Base-by-base conservation (phyloP, 1,140 invertebrate genomes). In the Neuroterus valhalla region DNA sequence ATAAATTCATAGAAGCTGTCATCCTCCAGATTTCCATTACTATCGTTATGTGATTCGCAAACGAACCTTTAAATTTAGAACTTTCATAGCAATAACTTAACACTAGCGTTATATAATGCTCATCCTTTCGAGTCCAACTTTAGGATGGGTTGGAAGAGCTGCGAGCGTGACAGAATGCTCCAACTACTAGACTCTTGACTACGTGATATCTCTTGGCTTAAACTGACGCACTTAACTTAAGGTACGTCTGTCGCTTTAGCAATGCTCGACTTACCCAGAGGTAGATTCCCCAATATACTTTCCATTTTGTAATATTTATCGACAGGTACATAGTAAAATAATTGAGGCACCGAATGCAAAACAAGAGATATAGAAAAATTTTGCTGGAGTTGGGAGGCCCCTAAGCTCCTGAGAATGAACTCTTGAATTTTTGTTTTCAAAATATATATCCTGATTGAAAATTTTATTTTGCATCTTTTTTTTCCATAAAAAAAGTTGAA, bases 201-300 rank as follows among this genome's bases (percentile, higher is more conserved):
- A 17, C 66, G 23, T 31, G 71, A 52, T 68, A 73, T 68, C 50
- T 68, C 67, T 23, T 11, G 66, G 79, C 74, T 85, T 82, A 84
- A 84, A 81, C 79, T 77, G 79, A 77, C 76, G 74, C 72, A 76
- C 78, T 83, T 79, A 82, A 82, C 68, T 68, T 74, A 77, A 83
- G 80, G 75, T 78, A 67, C 43, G 68, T 17, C 17, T 19, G 17
- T 5, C 48, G 21, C 48, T 12, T 21, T 2, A 11, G 48, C 12
- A 50, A 17, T 50, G 21, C 19, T 19, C 6, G 8, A 10, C 19
- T 19, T 50, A 19, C 19, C n/a, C n/a, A 50, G 17, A 17, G 31
- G 31, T 38, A 38, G 10, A 38, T 38, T 38, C 31, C 31, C 31
- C 10, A 10, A 38, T 8, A 38, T 38, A 38, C 4, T 38, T 38